These are phyloP conservation scores for Scaptomyza montana DNA, from an alignment of 1,140 invertebrate genomes.

Conservation along the genomic window DNA sequence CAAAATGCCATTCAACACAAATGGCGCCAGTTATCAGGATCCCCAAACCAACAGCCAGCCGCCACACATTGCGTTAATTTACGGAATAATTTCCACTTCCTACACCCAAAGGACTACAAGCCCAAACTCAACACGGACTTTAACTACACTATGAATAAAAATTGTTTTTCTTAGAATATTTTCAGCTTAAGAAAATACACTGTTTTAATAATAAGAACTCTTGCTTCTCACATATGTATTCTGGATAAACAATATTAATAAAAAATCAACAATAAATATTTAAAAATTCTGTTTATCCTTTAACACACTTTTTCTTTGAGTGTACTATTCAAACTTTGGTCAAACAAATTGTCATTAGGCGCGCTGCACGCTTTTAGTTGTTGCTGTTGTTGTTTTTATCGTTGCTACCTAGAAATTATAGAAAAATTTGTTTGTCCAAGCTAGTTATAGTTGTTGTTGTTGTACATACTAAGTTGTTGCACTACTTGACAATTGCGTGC, in stretches of 20 bases:
- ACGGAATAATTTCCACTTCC: constrained; percentile 76
- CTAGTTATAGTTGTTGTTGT: constrained; percentile 53
- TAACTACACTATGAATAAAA: not conserved
- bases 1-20: constrained; percentile 23
- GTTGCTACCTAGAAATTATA: constrained; percentile 68
- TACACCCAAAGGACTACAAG: not conserved
- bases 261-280: too few relatives aligned
- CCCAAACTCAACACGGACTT: not conserved
- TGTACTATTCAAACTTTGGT: constrained; percentile 16
- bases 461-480: constrained; percentile 35
- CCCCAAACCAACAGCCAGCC: constrained; percentile 14
- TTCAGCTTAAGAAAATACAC: too few relatives aligned
- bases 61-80: constrained; percentile 68
- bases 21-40: constrained; percentile 58
- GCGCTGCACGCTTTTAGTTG: not conserved
- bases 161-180: too few relatives aligned
- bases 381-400: constrained; percentile 46
- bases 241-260: too few relatives aligned
- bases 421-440: constrained; percentile 80
- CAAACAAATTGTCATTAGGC: constrained; percentile 79
- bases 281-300: too few relatives aligned
- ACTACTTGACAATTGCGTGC: constrained; percentile 78
- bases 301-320: too few relatives aligned
- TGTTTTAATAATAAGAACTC: too few relatives aligned
- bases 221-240: too few relatives aligned